These are phyloP conservation scores for Temnothorax nylanderi DNA, from an alignment of 1,140 invertebrate genomes.

Conservation along the genomic window DNA sequence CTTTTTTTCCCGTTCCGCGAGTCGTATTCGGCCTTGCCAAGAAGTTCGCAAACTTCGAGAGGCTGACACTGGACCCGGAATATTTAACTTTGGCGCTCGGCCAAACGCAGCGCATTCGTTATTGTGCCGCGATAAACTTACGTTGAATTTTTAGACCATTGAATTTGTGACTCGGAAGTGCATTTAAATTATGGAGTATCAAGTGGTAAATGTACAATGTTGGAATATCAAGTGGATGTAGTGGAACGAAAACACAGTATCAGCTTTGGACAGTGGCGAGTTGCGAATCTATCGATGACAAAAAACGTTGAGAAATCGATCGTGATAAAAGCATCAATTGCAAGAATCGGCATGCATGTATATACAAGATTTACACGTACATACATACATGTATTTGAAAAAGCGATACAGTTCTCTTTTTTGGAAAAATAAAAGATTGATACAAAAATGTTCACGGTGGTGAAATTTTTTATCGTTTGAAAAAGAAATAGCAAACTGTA, in stretches of 20 bases:
- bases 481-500: not conserved
- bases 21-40: not conserved
- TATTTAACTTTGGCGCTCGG: constrained; percentile 32
- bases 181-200: constrained; percentile 16
- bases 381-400: not conserved
- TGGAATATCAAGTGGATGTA: not conserved
- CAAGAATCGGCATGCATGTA: not conserved
- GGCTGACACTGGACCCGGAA: not conserved
- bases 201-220: not conserved
- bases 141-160: constrained; percentile 6
- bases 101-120: constrained; percentile 1
- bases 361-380: not conserved
- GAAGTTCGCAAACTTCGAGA: constrained; percentile 25
- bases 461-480: not conserved
- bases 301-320: not conserved
- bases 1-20: not conserved
- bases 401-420: not conserved
- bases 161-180: not conserved
- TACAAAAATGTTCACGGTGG: not conserved
- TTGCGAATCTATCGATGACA: not conserved
- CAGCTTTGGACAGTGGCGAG: not conserved
- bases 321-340: not conserved
- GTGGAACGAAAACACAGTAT: not conserved
- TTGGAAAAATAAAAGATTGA: not conserved
- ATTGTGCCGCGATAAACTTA: constrained; percentile 8